Evolutionary conservation across 2,797 vertebrate genomes (phyloP), one percentile per base, ranked within the genome.

Genomic region (Esox masquinongy): DNA sequence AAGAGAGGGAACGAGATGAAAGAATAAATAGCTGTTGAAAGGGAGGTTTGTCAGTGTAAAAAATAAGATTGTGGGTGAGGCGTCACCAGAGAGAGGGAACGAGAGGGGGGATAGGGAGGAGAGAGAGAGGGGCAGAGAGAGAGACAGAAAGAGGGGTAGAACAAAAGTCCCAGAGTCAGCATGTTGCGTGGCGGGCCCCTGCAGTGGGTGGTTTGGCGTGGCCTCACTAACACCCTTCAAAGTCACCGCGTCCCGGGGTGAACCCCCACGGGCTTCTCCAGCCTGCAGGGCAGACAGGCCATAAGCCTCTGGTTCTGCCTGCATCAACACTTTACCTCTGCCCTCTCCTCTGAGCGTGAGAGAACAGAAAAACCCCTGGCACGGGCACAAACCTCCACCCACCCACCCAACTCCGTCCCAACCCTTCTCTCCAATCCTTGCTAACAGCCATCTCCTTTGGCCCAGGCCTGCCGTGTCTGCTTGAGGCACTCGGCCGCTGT

Each of bases 201-300:
- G 85, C 86, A 70, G 74, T 71, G 39, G 43, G 68, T 64, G 34
- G 79, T 88, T 91, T 80, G 90, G 90, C 87, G 84, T 84, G 86
- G 87, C 90, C 83, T 87, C 86, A 88, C 82, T 90, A 90, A 91
- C 90, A 91, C 90, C 87, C 84, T 89, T 91, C 84, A 91, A 91
- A 92, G 90, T 92, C 89, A 91, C 85, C 56, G 79, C 19, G 86
- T 89, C 91, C 90, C 81, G 81, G 88, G 87, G 83, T 84, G 79
- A 88, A 85, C 88, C 72, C 80, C 87, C 86, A 31, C 63, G 14
- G 79, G 87, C 43, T 83, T 73, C 72, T 19, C 17, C 59, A 76
- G 80, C 77, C 83, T 79, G 61, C 75, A 67, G 72, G 26, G 61
- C 75, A 70, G 72, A 49, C 77, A 71, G 51, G 7, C 47, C 22